Evolutionary conservation across 2,113 vertebrate species (phyloP), one percentile per base, ranked within the genome.

Genomic region (Cavia aperea): DNA sequence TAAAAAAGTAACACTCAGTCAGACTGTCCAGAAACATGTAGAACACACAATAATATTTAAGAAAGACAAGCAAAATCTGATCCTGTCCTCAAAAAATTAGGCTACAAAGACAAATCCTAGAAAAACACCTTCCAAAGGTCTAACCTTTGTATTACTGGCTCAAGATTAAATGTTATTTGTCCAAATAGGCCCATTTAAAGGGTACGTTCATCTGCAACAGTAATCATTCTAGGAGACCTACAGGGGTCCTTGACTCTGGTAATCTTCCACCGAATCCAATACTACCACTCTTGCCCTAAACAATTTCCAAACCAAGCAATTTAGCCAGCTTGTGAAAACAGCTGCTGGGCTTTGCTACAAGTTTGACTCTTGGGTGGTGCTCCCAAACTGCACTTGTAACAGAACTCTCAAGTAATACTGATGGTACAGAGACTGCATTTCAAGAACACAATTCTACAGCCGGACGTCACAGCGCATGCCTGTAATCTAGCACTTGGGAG

Each of bases 61-160:
- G 54, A 86, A 39, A 85, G 11, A 86, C 18, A 77, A 14, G 51
- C 85, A 51, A 79, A 91, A 46, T 89, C 46, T 72, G 29, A 93
- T 36, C 8, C 31, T 51, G 36, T 39, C 18, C 60, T 93, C 58
- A 63, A 77, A 88, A 92, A 90, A 62, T 21, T 33, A 85, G 29
- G 29, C 8, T 39, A 85, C 6, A 93, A 78, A 36, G 36, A 2
- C 29, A 65, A 54, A 72, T 49, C 58, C 93, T 66, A 60, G 19
- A 89, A 89, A 89, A 92, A 58, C 56, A 87, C n/a, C 62, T 89
- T 85, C 21, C n/a, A 56, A 82, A 92, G 56, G 36, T 56, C 60
- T 82, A 51, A 81, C 23, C 10, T 56, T 77, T 66, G 49, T 86
- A 51, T 4, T 65, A 6, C 72, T 49, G 56, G 29, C 7, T 92